Conservation (phyloP, 23 tunicate genomes). For the Botrylloides violaceus region DNA sequence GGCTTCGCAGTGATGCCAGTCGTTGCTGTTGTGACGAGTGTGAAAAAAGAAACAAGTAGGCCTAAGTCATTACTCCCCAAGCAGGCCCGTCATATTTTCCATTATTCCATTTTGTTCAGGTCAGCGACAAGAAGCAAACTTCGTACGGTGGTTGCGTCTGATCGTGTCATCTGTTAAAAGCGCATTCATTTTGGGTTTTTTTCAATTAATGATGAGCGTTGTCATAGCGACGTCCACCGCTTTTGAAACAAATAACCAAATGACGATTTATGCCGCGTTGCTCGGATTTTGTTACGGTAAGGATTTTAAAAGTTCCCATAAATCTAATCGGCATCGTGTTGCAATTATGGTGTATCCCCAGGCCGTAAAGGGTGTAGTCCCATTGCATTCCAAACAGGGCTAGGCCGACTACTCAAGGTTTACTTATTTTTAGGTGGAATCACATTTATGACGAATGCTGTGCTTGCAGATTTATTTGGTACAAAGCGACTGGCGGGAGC, state of each 20-base stretch:
- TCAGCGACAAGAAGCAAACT: slow-evolving; percentile 1
- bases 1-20: not conserved
- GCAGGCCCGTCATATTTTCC: not conserved
- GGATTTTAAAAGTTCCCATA: not conserved
- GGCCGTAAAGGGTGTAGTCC: no score
- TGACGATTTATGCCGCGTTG: slow-evolving; percentile 7
- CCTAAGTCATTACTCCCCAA: not conserved
- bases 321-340: no score
- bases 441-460: slow-evolving; percentile 14
- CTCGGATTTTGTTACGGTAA: slow-evolving; percentile 20
- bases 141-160: not conserved
- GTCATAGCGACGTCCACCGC: slow-evolving; percentile 11
- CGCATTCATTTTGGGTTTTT: not conserved
- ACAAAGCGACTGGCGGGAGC: slow-evolving; percentile 21
- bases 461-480: slow-evolving; percentile 20
- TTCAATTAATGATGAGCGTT: slow-evolving; percentile 17
- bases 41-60: slow-evolving; percentile 13
- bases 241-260: not conserved
- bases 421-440: slow-evolving; percentile 14
- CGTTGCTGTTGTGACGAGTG: slow-evolving; percentile 9
- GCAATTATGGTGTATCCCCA: no score
- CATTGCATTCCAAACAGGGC: no score
- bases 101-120: not conserved
- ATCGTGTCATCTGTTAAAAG: not conserved
- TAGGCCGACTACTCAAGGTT: no score